Conservation (phyloP, 2,113 vertebrate genomes). For the Pluvialis apricaria region DNA sequence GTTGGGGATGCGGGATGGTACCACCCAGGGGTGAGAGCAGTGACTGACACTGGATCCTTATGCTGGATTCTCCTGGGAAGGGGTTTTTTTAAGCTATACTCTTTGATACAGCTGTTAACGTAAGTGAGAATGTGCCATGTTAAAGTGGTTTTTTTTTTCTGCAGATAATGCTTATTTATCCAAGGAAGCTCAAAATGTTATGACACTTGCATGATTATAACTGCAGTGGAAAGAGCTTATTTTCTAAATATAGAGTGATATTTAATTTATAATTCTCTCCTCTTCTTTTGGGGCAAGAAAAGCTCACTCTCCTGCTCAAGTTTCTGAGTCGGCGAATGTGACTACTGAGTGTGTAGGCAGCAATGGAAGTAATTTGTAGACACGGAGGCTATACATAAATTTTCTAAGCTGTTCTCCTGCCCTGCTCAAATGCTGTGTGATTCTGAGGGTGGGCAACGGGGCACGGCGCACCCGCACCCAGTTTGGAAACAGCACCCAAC, state of each 20-base stretch:
- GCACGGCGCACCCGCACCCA: not conserved
- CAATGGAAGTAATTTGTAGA: not conserved
- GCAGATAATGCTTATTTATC: not conserved
- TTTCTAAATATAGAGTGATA: slow-evolving; percentile 33
- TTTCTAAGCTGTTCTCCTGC: not conserved
- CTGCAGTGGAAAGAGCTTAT: not conserved
- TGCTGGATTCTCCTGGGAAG: not conserved
- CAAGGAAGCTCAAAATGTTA: slow-evolving; percentile 16
- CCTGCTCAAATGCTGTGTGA: not conserved
- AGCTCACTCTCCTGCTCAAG: not conserved
- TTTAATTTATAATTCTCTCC: slow-evolving; percentile 6
- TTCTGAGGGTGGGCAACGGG: not conserved
- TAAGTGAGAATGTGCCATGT: not conserved
- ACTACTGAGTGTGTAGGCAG: not conserved
- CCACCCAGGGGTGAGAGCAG: not conserved
- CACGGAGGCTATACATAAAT: not conserved
- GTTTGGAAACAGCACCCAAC: not conserved
- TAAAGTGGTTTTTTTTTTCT: not conserved
- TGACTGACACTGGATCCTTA: not conserved
- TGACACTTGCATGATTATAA: not conserved
- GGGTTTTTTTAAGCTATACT: not conserved
- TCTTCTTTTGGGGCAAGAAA: slow-evolving; percentile 28
- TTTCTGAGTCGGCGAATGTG: not conserved
- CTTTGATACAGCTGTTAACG: not conserved
- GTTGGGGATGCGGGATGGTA: not conserved